Percentiles rank a stretch among this genome's conserved stretches.
phyloP scores from a whole-genome alignment of 2,797 vertebrate species.

The Hydrocynus forskahlii region DNA sequence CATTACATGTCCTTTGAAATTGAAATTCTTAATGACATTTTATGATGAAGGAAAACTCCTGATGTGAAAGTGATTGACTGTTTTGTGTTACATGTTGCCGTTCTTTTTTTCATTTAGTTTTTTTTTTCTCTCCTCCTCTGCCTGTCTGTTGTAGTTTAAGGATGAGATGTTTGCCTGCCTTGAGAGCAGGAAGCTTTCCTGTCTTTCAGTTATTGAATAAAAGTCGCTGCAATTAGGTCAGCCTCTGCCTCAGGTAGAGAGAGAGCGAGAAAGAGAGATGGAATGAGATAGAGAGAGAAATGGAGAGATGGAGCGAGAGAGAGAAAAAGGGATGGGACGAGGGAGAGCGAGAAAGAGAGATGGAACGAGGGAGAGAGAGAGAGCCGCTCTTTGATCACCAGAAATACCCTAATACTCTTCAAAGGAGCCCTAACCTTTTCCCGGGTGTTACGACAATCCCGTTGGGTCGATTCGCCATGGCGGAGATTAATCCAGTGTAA shows the following conservation, averaged over 20 bases:
- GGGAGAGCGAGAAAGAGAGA: too few species aligned
- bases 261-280: neutral
- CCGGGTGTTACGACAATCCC: constrained; percentile 32
- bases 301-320: constrained; percentile 4
- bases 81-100: too few species aligned
- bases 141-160: neutral
- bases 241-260: constrained; percentile 37
- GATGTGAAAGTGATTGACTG: too few species aligned
- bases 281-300: neutral
- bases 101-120: neutral
- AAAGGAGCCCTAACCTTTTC: constrained; percentile 56
- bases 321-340: too few species aligned
- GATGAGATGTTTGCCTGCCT: constrained; percentile 27
- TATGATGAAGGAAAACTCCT: too few species aligned
- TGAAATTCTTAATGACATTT: too few species aligned
- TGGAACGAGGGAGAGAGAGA: constrained; percentile 21
- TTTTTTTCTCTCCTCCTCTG: neutral
- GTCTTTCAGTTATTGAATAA: constrained; percentile 35
- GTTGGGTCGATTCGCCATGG: neutral
- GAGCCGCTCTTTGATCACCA: constrained; percentile 46
- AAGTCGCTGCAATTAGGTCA: constrained; percentile 35
- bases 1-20: too few species aligned
- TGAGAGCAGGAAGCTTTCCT: constrained; percentile 12
- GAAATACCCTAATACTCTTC: constrained; percentile 47
- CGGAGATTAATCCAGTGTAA: constrained; percentile 23